Percentiles rank a stretch among this genome's conserved stretches.
Conservation (phyloP, 2,888 invertebrate genomes). For the Drosophila dives region DNA sequence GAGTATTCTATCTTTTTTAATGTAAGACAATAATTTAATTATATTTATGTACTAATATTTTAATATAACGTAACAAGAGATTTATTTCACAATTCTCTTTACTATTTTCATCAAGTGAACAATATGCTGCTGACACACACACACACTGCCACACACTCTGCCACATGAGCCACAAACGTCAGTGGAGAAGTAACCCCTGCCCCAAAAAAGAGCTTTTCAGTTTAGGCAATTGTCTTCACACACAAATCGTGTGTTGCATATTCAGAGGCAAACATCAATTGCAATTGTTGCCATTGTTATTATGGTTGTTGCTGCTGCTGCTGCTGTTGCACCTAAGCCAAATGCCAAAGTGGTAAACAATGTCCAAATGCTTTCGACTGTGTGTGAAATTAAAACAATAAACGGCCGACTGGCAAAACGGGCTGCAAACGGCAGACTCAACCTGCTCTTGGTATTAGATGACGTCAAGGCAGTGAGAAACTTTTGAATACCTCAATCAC, state of each 20-base stretch:
- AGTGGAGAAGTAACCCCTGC: neutral
- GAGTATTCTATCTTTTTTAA: neutral
- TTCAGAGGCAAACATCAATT: slow-evolving; percentile 35
- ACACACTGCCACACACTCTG: neutral
- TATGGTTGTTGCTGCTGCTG: slow-evolving; percentile 10
- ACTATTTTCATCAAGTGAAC: neutral
- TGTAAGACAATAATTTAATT: neutral
- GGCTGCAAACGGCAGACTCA: slow-evolving; percentile 42
- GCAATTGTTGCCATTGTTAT: slow-evolving; percentile 23
- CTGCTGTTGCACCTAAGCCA: slow-evolving; percentile 61
- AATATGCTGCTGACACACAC: slow-evolving; percentile 1
- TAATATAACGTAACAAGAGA: neutral
- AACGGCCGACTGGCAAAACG: slow-evolving; percentile 47
- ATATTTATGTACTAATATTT: neutral
- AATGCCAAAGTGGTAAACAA: slow-evolving; percentile 76
- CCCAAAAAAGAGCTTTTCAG: neutral
- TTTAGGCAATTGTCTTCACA: slow-evolving; percentile 3
- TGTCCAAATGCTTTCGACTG: slow-evolving; percentile 62
- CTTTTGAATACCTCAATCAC: slow-evolving; percentile 72
- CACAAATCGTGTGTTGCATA: slow-evolving; percentile 26
- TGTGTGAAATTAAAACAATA: slow-evolving; percentile 77
- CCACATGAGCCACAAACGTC: neutral
- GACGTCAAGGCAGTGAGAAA: slow-evolving; percentile 54
- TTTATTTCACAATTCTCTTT: neutral
- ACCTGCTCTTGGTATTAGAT: slow-evolving; percentile 1